Conservation (phyloP, 2,113 vertebrate genomes). For the Tetrax tetrax region DNA sequence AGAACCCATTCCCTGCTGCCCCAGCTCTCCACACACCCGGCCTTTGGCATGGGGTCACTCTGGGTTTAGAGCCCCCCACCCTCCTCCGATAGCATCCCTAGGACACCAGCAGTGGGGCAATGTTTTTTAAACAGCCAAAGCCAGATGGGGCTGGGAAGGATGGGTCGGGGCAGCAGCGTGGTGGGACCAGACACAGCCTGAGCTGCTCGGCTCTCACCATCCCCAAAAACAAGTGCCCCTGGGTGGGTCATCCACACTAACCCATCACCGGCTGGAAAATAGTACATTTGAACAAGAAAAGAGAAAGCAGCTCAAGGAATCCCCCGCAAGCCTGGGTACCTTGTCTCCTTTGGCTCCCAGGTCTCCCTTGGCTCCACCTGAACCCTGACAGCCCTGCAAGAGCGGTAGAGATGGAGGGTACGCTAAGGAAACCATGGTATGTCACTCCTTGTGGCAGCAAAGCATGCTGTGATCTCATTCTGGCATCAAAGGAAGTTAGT, state of each 20-base stretch:
- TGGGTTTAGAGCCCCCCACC: background rate
- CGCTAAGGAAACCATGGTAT: background rate
- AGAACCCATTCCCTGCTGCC: background rate
- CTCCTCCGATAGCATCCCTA: background rate
- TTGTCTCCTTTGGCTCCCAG: constrained; percentile 80
- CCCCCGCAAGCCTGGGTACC: constrained; percentile 23
- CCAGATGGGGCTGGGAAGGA: background rate
- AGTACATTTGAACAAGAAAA: background rate
- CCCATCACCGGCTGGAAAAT: background rate
- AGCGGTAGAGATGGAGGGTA: background rate
- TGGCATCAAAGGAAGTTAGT: background rate
- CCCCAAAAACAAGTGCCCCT: background rate
- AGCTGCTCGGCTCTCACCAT: background rate
- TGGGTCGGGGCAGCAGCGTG: fast-evolving
- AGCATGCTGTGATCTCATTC: background rate
- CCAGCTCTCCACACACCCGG: fast-evolving
- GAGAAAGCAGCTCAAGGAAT: background rate
- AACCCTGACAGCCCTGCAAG: constrained; percentile 78
- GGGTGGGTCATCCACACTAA: background rate
- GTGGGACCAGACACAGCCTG: background rate
- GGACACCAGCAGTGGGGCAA: no score
- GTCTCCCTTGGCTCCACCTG: constrained; percentile 80
- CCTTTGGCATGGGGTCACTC: no score
- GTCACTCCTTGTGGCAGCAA: background rate
- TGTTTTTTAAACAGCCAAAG: background rate